A percentile compares a stretch with the other conserved stretches of the same genome.
Evolutionary conservation across 2,113 vertebrate genomes (phyloP).

Genomic region (Chaetorhynchus papuensis): DNA sequence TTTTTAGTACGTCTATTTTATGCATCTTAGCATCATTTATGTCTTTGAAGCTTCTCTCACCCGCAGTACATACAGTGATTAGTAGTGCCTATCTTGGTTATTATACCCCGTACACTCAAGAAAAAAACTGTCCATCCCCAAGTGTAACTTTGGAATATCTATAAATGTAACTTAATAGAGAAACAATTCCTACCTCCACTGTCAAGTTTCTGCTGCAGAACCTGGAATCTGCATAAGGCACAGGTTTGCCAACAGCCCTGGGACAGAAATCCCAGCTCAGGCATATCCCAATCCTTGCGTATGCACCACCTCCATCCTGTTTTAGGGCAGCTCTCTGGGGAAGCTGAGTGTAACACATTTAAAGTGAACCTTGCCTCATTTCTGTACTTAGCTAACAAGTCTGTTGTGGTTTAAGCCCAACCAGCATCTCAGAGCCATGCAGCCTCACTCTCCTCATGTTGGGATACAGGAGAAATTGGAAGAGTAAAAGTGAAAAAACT

Average conservation of each 20-base stretch:
- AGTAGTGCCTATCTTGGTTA: not conserved
- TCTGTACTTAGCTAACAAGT: not conserved
- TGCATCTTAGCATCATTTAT: not conserved
- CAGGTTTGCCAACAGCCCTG: not conserved
- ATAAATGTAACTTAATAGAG: not conserved
- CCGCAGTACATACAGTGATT: not conserved
- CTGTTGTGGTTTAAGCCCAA: not conserved
- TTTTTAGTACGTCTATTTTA: not conserved
- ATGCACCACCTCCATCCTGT: not conserved
- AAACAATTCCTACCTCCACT: not conserved
- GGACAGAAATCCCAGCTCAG: not conserved
- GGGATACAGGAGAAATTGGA: not conserved
- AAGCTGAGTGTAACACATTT: not conserved
- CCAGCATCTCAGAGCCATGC: not conserved
- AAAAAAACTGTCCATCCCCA: not conserved
- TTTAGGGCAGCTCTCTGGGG: not conserved
- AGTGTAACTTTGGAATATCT: not conserved
- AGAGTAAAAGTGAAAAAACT: not conserved
- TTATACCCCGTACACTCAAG: not conserved
- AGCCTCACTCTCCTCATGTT: not conserved
- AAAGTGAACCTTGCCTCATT: not conserved
- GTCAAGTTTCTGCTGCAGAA: not conserved
- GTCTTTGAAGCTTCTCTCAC: not conserved
- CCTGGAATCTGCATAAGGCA: not conserved
- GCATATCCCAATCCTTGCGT: accelerated